Evolutionary conservation across 2,113 vertebrate genomes (phyloP), one percentile per base, ranked within the genome.

Genomic region (Lagopus leucura): DNA sequence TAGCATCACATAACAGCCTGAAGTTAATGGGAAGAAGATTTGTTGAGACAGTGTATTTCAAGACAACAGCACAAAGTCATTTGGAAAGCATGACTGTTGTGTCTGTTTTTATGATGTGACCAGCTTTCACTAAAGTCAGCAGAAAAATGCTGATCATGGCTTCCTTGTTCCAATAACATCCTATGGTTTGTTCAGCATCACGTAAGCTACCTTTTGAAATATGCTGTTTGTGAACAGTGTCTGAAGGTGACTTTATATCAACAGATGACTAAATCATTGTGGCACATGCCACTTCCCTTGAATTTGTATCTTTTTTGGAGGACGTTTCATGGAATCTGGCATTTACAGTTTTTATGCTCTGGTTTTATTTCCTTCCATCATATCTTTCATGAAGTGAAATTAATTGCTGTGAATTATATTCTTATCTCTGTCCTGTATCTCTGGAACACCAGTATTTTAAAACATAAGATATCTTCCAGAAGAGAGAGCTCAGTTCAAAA

Each of bases 131-230:
- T 54, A 43, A n/a, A 70, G 54, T 73, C 55, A 85, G 45, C 13
- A 88, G 54, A 76, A 94, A 82, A 89, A n/a, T 69, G 38, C 11
- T 65, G 10, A 6, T 73, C 85, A 22, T 63, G 54, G 3, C 50
- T 88, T 89, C 65, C n/a, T 66, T 47, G 89, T 93, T 91, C 2
- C 58, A 88, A 88, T 75, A 67, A 17, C 32, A 77, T 24, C 38
- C 48, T 85, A 25, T 6, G 73, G 47, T 80, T 85, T 82, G 64
- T 83, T 91, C 36, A 77, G 19, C 8, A n/a, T 86, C 83, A 54
- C 67, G 82, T 88, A 83, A 88, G 3, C 22, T 75, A 52, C 43
- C 32, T 81, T 90, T 94, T 84, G 71, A 55, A 89, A 64, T 74
- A 84, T 20, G 24, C 16, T 65, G 27, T 74, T 86, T 36, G 65